Percentiles rank a stretch among this genome's conserved stretches.
These are phyloP conservation scores for Ptycholaimellus sp. DNA, from an alignment of 2,888 invertebrate genomes.

Conservation along the genomic window DNA sequence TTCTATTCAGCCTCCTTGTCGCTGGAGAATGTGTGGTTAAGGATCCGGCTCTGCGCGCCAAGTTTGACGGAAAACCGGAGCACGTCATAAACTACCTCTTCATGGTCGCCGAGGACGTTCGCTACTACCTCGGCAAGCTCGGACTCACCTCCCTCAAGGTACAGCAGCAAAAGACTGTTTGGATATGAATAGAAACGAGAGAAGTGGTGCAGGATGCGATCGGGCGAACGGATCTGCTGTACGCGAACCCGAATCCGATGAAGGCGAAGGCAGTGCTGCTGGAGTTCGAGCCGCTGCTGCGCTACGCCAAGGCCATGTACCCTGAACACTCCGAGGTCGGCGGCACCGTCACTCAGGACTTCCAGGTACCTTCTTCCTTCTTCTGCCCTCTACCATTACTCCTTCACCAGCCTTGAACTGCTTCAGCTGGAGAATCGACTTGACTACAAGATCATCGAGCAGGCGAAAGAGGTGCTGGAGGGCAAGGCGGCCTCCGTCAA, in stretches of 20 bases:
- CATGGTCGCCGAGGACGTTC: slow-evolving; percentile 76
- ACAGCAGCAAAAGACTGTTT: slow-evolving; percentile 12
- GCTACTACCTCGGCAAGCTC: slow-evolving; percentile 64
- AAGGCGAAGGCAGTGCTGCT: slow-evolving; percentile 58
- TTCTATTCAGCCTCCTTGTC: no score
- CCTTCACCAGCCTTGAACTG: no score
- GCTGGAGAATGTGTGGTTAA: no score
- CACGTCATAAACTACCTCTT: slow-evolving; percentile 91
- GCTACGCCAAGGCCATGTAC: slow-evolving; percentile 63
- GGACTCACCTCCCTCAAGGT: slow-evolving; percentile 43
- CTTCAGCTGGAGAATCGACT: neutral
- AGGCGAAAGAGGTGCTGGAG: slow-evolving; percentile 46
- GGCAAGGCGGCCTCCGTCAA: no score
- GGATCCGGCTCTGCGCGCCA: slow-evolving; percentile 74
- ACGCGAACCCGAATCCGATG: slow-evolving; percentile 43
- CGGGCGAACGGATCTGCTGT: slow-evolving; percentile 65
- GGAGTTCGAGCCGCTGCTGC: slow-evolving; percentile 57
- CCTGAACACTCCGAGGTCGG: slow-evolving; percentile 68
- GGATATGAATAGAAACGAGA: slow-evolving; percentile 4
- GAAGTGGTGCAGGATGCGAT: slow-evolving; percentile 47
- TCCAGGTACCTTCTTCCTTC: no score
- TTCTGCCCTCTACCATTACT: slow-evolving; percentile 3
- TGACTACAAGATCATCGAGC: slow-evolving; percentile 36
- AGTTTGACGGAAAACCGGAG: slow-evolving; percentile 89
- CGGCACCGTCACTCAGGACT: slow-evolving; percentile 52